Conservation (phyloP, 2,113 vertebrate genomes). For the Prolemur simus region DNA sequence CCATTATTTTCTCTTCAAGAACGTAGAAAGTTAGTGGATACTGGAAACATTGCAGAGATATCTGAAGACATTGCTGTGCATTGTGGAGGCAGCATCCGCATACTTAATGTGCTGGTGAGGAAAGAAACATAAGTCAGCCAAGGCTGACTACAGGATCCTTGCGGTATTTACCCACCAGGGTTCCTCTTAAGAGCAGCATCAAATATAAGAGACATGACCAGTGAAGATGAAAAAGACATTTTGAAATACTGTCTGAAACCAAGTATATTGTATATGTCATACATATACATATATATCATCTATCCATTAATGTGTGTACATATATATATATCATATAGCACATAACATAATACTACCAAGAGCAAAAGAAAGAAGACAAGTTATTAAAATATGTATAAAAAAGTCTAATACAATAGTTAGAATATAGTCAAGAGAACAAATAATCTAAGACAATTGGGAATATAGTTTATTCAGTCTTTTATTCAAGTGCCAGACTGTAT, state of each 20-base stretch:
- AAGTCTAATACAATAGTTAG: background rate
- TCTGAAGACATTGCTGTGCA: background rate
- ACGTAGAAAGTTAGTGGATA: background rate
- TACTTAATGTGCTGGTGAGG: background rate
- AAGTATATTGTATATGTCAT: background rate
- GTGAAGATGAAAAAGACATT: background rate
- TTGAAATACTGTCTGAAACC: background rate
- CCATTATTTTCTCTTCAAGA: background rate
- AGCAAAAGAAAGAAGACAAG: background rate
- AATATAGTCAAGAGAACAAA: background rate
- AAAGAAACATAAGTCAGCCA: background rate
- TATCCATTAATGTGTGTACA: background rate
- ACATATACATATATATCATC: background rate
- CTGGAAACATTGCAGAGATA: background rate
- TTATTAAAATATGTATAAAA: background rate
- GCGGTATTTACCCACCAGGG: background rate
- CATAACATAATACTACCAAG: background rate
- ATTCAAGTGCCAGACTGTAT: background rate
- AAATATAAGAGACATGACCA: background rate
- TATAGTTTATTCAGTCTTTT: background rate
- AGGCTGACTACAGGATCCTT: no score
- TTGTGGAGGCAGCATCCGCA: background rate
- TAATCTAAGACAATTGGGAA: background rate
- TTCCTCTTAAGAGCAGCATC: background rate
- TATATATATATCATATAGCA: background rate